Percentiles rank a stretch among this genome's conserved stretches.
These are phyloP conservation scores for Noctua janthina DNA, from an alignment of 2,888 invertebrate genomes.

Conservation along the genomic window DNA sequence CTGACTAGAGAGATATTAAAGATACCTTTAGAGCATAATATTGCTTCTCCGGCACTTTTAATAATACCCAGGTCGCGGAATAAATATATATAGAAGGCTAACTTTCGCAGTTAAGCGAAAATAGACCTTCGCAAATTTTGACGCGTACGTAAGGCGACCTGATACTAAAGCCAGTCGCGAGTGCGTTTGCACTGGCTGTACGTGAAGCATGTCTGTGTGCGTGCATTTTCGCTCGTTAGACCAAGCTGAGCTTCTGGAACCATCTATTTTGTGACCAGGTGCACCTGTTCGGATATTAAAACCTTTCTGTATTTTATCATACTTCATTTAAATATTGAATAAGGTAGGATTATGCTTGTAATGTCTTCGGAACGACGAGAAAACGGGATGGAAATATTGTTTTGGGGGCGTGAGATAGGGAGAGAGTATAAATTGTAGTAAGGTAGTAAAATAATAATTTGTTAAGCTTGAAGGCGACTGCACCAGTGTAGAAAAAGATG, in stretches of 20 bases:
- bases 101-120: neutral
- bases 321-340: constrained; percentile 74
- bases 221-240: neutral
- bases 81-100: constrained; percentile 25
- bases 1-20: constrained; percentile 51
- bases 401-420: constrained; percentile 13
- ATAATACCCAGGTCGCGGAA: constrained; percentile 28
- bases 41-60: constrained; percentile 49
- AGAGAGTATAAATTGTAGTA: constrained; percentile 17
- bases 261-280: constrained; percentile 10
- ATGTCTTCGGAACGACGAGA: constrained; percentile 60
- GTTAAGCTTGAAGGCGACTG: neutral
- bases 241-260: constrained; percentile 5
- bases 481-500: neutral
- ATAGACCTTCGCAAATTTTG: neutral
- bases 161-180: neutral
- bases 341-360: constrained; percentile 68
- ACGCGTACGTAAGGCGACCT: neutral
- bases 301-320: constrained; percentile 71
- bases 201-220: neutral
- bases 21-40: constrained; percentile 44
- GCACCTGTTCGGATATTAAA: constrained; percentile 66
- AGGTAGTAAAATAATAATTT: constrained; percentile 9
- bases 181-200: neutral
- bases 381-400: constrained; percentile 11